Evolutionary conservation across 2,888 invertebrate species (phyloP).

Genomic region (Epinotia ramella): DNA sequence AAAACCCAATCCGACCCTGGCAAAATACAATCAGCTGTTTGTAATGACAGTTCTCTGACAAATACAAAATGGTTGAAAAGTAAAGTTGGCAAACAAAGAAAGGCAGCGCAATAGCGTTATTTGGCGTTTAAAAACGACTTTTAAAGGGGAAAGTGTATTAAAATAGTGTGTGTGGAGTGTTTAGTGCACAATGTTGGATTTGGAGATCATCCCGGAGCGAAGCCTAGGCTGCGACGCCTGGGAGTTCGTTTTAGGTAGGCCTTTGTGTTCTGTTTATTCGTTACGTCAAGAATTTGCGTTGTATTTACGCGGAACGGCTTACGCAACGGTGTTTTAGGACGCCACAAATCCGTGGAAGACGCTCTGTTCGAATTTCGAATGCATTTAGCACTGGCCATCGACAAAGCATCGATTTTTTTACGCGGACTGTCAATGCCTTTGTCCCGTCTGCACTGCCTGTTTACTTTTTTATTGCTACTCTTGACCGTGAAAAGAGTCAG

Average conservation of each 20-base stretch:
- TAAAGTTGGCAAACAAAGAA: constrained; percentile 86
- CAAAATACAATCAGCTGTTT: constrained; percentile 85
- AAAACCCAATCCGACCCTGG: constrained; percentile 66
- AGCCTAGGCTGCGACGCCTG: constrained; percentile 98
- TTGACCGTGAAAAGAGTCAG: constrained; percentile 78
- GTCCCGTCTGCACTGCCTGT: constrained; percentile 66
- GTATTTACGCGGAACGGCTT: constrained; percentile 77
- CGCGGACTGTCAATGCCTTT: constrained; percentile 71
- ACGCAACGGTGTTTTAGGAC: constrained; percentile 74
- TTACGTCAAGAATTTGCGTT: constrained; percentile 84
- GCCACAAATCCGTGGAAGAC: constrained; percentile 36
- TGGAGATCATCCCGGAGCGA: constrained; percentile 98
- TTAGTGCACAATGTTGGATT: constrained; percentile 93
- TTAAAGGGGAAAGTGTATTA: constrained; percentile 78
- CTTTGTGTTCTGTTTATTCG: constrained; percentile 72
- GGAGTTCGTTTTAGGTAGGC: constrained; percentile 98
- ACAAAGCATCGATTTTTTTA: constrained; percentile 75
- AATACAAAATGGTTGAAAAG: constrained; percentile 86
- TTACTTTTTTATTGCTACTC: constrained; percentile 77
- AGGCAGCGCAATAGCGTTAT: constrained; percentile 80
- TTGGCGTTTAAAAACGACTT: constrained; percentile 72
- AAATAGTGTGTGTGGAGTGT: constrained; percentile 94
- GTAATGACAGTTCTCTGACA: constrained; percentile 86
- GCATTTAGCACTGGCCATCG: constrained; percentile 38
- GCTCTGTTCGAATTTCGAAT: constrained; percentile 37